These are phyloP conservation scores for Mimachlamys varia DNA, from an alignment of 2,888 invertebrate genomes.

Conservation along the genomic window DNA sequence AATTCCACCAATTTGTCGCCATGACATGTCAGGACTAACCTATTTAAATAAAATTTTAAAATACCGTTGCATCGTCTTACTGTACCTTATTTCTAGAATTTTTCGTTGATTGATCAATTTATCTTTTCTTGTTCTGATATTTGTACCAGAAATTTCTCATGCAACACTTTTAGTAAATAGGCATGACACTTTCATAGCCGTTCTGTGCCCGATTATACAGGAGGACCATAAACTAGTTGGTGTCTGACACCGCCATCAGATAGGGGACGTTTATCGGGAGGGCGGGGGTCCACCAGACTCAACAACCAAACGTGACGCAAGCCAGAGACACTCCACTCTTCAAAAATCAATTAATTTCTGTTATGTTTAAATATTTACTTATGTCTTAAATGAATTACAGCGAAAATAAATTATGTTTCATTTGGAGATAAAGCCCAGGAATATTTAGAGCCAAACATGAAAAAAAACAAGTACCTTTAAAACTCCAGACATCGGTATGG, in stretches of 20 bases:
- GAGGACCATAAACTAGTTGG: neutral
- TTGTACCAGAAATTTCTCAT: neutral
- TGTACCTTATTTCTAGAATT: too few species aligned
- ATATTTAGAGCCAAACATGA: neutral
- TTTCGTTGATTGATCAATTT: too few species aligned
- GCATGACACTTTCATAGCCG: slow-evolving; percentile 34
- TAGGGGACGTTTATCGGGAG: slow-evolving; percentile 36
- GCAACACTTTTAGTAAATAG: neutral
- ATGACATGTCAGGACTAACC: too few species aligned
- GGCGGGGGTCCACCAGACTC: slow-evolving; percentile 26
- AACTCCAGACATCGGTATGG: neutral
- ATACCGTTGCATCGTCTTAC: too few species aligned
- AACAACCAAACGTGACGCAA: slow-evolving; percentile 34
- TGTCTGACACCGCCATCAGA: slow-evolving; percentile 20
- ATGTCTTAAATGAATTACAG: slow-evolving; percentile 27
- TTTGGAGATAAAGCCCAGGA: slow-evolving; percentile 1
- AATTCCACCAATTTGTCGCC: too few species aligned
- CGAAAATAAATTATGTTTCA: slow-evolving; percentile 29
- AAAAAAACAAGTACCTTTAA: neutral
- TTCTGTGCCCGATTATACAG: neutral
- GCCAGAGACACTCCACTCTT: slow-evolving; percentile 34
- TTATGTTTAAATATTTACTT: slow-evolving; percentile 34
- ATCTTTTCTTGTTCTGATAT: too few species aligned
- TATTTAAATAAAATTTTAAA: too few species aligned
- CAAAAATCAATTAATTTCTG: slow-evolving; percentile 36